phyloP scores from a whole-genome alignment of 2,888 invertebrate species.

The Corbicula japonica region DNA sequence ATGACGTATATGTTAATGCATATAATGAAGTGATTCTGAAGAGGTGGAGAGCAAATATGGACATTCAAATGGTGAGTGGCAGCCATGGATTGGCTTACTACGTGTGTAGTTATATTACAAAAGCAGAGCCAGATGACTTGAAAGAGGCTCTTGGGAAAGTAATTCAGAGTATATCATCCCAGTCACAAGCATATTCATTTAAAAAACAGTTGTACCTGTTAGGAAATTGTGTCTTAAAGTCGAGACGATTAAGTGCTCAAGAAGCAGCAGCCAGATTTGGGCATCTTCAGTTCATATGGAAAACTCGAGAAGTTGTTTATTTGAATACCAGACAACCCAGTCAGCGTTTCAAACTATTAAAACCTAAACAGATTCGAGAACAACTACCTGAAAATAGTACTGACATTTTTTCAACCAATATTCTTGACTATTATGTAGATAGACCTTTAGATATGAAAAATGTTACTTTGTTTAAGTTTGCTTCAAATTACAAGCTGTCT shows the following conservation, averaged over 20 bases:
- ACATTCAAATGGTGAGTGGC: slow-evolving; percentile 39
- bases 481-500: slow-evolving; percentile 24
- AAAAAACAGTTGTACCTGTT: slow-evolving; percentile 13
- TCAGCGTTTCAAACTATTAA: slow-evolving; percentile 18
- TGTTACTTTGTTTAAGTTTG: slow-evolving; percentile 30
- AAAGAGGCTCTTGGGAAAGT: slow-evolving; percentile 17
- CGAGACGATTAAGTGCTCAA: slow-evolving; percentile 11
- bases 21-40: slow-evolving; percentile 26
- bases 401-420: slow-evolving; percentile 25
- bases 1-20: slow-evolving; percentile 30
- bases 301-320: slow-evolving; percentile 16
- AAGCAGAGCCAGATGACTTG: slow-evolving; percentile 45
- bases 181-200: background rate
- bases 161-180: slow-evolving; percentile 14
- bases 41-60: slow-evolving; percentile 44
- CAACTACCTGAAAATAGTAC: slow-evolving; percentile 12
- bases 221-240: slow-evolving; percentile 25
- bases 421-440: slow-evolving; percentile 27
- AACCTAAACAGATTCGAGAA: slow-evolving; percentile 12
- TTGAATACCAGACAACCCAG: slow-evolving; percentile 24
- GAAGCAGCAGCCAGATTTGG: slow-evolving; percentile 31
- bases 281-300: slow-evolving; percentile 14
- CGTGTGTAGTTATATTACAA: slow-evolving; percentile 37
- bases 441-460: slow-evolving; percentile 31
- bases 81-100: slow-evolving; percentile 31